Percentiles rank a stretch among this genome's conserved stretches.
Conservation (phyloP, 2,113 vertebrate species). For the Amblyornis subalaris region DNA sequence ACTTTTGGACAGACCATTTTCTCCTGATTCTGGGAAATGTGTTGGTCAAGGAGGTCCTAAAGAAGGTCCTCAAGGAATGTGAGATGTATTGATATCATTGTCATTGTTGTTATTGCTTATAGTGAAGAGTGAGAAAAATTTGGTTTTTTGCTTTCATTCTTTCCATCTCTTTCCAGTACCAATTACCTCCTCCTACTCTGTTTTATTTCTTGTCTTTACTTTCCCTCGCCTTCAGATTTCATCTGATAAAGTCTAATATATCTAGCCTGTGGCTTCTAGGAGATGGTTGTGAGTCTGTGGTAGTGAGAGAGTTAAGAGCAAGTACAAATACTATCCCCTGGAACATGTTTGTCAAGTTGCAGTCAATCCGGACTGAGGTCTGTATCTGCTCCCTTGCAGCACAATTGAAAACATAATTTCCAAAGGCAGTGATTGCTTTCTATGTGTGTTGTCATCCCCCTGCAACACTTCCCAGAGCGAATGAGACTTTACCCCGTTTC, state of each 20-base stretch:
- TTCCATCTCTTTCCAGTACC: background rate
- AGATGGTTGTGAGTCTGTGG: background rate
- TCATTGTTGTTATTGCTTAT: background rate
- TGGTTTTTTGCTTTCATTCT: background rate
- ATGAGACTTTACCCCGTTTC: background rate
- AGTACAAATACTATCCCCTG: background rate
- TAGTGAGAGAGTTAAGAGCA: background rate
- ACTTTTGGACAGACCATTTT: background rate
- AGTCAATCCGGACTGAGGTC: background rate
- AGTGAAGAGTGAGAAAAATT: background rate
- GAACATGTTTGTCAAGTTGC: background rate
- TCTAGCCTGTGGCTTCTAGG: background rate
- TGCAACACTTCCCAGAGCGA: background rate
- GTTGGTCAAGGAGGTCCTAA: background rate
- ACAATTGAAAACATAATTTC: background rate
- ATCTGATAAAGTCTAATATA: background rate
- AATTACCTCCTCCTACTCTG: background rate
- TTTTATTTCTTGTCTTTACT: background rate
- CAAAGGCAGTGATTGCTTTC: background rate
- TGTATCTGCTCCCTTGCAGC: background rate
- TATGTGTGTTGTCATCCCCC: rapidly evolving
- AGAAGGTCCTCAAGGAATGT: background rate
- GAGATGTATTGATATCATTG: background rate
- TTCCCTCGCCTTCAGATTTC: background rate
- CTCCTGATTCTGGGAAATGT: background rate